phyloP scores from a whole-genome alignment of 2,113 vertebrate species.

The Echinops telfairi region DNA sequence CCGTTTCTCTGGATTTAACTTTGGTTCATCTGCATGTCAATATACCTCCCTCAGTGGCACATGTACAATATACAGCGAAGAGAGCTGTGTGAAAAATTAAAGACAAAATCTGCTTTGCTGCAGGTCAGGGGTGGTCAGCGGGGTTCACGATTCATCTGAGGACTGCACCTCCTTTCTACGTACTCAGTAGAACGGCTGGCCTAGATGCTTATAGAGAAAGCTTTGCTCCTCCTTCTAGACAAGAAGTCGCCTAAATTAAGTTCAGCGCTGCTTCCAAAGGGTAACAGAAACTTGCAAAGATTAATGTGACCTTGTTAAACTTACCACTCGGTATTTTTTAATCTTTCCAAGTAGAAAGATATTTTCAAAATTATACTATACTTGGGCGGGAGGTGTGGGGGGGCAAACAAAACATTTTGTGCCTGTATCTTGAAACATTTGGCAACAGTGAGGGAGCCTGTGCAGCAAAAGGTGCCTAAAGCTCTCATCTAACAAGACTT shows the following conservation, averaged over 20 bases:
- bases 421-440: constrained; percentile 69
- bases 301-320: constrained; percentile 57
- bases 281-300: constrained; percentile 64
- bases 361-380: too few relatives aligned
- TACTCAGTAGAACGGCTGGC: background rate
- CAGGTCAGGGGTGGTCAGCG: background rate
- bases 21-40: background rate
- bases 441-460: constrained; percentile 48
- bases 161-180: background rate
- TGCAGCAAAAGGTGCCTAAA: constrained; percentile 71
- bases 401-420: constrained; percentile 15
- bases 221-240: background rate
- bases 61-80: background rate
- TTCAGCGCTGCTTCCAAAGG: constrained; percentile 48
- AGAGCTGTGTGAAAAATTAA: background rate
- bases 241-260: constrained; percentile 19
- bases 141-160: background rate
- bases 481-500: constrained; percentile 68
- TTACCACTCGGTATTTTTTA: constrained; percentile 20
- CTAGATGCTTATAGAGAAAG: constrained; percentile 16
- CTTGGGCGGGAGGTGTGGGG: too few relatives aligned
- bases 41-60: background rate
- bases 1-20: constrained; percentile 31
- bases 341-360: constrained; percentile 43
- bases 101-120: constrained; percentile 54